Evolutionary conservation across 2,888 invertebrate species (phyloP).

Genomic region (Xestobium rufovillosum): DNA sequence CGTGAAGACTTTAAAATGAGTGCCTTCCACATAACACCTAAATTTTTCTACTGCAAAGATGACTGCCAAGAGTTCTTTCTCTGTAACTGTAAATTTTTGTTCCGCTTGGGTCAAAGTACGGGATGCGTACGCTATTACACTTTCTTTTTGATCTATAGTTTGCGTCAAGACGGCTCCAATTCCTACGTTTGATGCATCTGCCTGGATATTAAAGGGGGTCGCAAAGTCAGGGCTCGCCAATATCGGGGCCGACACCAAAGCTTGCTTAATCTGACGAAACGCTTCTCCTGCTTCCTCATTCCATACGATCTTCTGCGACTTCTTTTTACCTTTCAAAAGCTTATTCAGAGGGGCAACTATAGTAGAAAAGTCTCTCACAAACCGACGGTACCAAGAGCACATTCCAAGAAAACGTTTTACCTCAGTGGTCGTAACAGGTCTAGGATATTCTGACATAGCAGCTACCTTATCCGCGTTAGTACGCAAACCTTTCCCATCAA

Average conservation of each 20-base stretch:
- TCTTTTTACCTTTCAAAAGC: slow-evolving; percentile 15
- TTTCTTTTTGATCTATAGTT: slow-evolving; percentile 11
- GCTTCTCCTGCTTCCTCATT: slow-evolving; percentile 16
- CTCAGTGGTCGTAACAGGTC: too few species aligned
- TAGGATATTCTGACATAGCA: too few species aligned
- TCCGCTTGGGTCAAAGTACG: slow-evolving; percentile 18
- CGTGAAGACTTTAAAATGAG: slow-evolving; percentile 13
- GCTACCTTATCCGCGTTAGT: too few species aligned
- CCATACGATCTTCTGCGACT: slow-evolving; percentile 20
- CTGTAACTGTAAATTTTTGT: slow-evolving; percentile 11
- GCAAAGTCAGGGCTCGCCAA: slow-evolving; percentile 20
- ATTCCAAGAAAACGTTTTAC: too few species aligned
- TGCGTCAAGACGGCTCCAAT: slow-evolving; percentile 18
- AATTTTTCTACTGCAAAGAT: slow-evolving; percentile 10
- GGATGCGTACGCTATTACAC: slow-evolving; percentile 14
- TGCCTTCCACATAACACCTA: slow-evolving; percentile 11
- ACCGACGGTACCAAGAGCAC: too few species aligned
- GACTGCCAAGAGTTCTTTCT: slow-evolving; percentile 9
- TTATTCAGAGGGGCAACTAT: slow-evolving; percentile 16
- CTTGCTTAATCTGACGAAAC: slow-evolving; percentile 11
- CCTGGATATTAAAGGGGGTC: slow-evolving; percentile 15
- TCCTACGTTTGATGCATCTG: slow-evolving; percentile 22
- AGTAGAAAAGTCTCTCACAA: slow-evolving; percentile 18
- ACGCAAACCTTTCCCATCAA: too few species aligned
- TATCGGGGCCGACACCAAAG: slow-evolving; percentile 14